Conservation (phyloP, 2,888 invertebrate species). For the Brenthis ino region DNA sequence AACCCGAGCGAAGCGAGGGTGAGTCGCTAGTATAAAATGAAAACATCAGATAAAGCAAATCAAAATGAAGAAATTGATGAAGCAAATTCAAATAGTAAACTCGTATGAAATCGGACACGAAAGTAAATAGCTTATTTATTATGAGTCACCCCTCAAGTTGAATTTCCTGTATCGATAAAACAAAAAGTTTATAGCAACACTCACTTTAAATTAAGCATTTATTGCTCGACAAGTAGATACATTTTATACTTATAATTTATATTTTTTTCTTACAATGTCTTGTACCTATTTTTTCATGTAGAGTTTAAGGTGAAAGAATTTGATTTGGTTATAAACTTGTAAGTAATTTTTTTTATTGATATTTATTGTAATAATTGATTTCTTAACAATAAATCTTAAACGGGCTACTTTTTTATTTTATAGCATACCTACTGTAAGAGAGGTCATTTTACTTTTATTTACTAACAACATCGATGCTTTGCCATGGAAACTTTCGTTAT, state of each 20-base stretch:
- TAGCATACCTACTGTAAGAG: slow-evolving; percentile 11
- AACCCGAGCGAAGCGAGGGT: too few relatives aligned
- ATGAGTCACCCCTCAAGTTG: slow-evolving; percentile 46
- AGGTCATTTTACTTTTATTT: slow-evolving; percentile 49
- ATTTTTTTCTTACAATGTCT: background rate
- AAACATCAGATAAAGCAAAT: background rate
- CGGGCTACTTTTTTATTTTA: background rate
- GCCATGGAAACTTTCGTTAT: slow-evolving; percentile 44
- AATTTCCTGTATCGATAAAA: slow-evolving; percentile 56
- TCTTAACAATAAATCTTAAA: background rate
- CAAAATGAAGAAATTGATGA: background rate
- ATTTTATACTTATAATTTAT: slow-evolving; percentile 3
- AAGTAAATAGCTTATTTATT: slow-evolving; percentile 26
- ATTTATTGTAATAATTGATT: background rate
- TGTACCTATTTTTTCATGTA: background rate
- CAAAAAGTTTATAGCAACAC: slow-evolving; percentile 34
- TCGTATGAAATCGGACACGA: slow-evolving; percentile 14
- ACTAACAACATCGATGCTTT: slow-evolving; percentile 45
- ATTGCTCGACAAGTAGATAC: background rate
- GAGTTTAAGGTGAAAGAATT: background rate
- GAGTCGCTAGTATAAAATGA: background rate
- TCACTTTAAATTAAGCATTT: slow-evolving; percentile 5
- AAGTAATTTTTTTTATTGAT: too few relatives aligned
- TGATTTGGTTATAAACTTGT: background rate
- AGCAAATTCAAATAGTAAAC: slow-evolving; percentile 11